These are phyloP conservation scores for Oreortyx pictus DNA, from an alignment of 2,797 vertebrate species.

Conservation along the genomic window DNA sequence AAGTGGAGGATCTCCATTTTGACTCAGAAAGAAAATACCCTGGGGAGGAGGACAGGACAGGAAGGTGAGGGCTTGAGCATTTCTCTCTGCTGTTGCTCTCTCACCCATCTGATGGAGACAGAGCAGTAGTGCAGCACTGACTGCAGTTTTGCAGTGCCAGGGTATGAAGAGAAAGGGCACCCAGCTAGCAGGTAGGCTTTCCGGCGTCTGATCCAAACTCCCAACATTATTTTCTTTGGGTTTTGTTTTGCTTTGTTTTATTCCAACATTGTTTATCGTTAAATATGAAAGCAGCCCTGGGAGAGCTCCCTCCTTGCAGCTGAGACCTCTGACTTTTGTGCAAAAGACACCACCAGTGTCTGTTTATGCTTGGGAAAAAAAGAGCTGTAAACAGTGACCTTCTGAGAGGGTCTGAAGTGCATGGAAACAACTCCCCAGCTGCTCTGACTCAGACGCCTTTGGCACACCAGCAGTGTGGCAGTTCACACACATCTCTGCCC, in stretches of 20 bases:
- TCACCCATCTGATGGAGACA: accelerated
- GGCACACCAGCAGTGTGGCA: not conserved
- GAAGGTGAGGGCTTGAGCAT: not conserved
- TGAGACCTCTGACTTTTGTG: slow-evolving; percentile 15
- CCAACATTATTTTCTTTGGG: not conserved
- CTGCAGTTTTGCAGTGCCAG: accelerated
- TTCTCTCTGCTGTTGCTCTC: not conserved
- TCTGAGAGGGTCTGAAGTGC: not conserved
- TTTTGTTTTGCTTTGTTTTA: not conserved
- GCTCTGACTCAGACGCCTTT: not conserved
- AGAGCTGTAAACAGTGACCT: not conserved
- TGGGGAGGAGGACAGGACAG: not conserved
- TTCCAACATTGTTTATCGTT: not conserved
- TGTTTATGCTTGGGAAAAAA: not conserved
- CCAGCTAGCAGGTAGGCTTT: not conserved
- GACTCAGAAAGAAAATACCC: not conserved
- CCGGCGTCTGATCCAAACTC: not conserved
- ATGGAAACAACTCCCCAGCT: not conserved
- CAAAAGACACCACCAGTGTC: not conserved
- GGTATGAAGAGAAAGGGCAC: not conserved
- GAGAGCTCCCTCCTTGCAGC: not conserved
- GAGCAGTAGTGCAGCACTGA: accelerated
- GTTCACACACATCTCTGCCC: not conserved
- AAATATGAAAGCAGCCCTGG: not conserved
- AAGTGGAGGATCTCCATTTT: not conserved